Conservation (phyloP, 1,140 invertebrate species). For the Trypoxylus dichotomus region DNA sequence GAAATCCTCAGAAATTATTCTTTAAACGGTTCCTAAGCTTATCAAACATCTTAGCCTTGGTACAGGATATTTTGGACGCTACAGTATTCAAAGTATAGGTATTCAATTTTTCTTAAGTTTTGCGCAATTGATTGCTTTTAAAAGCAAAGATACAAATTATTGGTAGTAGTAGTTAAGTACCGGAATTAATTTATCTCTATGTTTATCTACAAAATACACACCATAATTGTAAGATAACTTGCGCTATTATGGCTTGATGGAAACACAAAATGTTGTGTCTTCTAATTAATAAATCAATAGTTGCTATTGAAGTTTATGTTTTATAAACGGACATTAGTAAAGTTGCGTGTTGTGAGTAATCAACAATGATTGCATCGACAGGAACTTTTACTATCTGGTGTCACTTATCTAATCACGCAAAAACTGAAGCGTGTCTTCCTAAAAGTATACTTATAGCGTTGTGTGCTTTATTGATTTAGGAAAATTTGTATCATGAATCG, state of each 20-base stretch:
- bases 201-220: background rate
- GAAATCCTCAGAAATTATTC: too few species aligned
- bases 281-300: slow-evolving; percentile 24
- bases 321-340: slow-evolving; percentile 23
- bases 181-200: background rate
- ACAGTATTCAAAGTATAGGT: too few species aligned
- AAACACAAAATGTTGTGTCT: background rate
- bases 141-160: too few species aligned
- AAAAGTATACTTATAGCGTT: background rate
- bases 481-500: too few species aligned
- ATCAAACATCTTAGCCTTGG: too few species aligned
- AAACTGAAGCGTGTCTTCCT: background rate
- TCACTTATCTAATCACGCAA: slow-evolving; percentile 29
- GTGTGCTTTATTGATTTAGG: background rate
- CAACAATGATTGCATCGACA: slow-evolving; percentile 31
- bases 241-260: background rate
- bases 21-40: too few species aligned
- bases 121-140: too few species aligned
- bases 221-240: background rate
- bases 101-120: too few species aligned
- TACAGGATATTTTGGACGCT: too few species aligned
- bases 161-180: too few species aligned
- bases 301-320: background rate
- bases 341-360: slow-evolving; percentile 30
- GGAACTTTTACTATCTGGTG: slow-evolving; percentile 34